Evolutionary conservation across 2,888 invertebrate species (phyloP).

Genomic region (Tubulanus polymorphus): DNA sequence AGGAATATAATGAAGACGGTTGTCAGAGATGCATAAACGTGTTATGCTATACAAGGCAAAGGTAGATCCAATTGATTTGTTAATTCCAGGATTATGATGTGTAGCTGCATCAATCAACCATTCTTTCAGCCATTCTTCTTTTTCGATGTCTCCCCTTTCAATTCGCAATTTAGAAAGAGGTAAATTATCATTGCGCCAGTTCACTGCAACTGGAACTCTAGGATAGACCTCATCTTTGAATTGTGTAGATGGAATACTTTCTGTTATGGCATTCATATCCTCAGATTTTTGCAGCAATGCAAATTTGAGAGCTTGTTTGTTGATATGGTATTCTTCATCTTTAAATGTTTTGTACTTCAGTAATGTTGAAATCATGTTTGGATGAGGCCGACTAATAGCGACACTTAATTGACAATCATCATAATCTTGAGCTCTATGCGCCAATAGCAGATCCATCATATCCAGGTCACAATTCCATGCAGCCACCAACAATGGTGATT

Average conservation of each 20-base stretch:
- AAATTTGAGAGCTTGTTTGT: conserved; percentile 73
- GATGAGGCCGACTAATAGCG: conserved; percentile 71
- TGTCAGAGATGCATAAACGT: conserved; percentile 86
- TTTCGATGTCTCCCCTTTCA: conserved; percentile 66
- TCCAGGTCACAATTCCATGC: conserved; percentile 66
- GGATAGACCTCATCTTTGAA: too few species aligned
- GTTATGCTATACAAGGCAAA: conserved; percentile 84
- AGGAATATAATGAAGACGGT: conserved; percentile 76
- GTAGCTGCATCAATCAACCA: conserved; percentile 83
- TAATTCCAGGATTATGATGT: conserved; percentile 74
- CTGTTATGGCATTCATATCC: conserved; percentile 18
- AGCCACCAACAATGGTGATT: conserved; percentile 62
- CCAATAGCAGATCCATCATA: conserved; percentile 72
- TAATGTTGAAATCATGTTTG: conserved; percentile 65
- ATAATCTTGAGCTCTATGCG: conserved; percentile 78
- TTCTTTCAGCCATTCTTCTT: conserved; percentile 74
- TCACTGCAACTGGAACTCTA: conserved; percentile 67
- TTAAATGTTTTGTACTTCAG: conserved; percentile 75
- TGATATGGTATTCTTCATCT: conserved; percentile 89
- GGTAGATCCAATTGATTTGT: conserved; percentile 59
- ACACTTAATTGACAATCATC: conserved; percentile 77
- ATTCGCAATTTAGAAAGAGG: too few species aligned
- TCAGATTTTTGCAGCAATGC: conserved; percentile 56
- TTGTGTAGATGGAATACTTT: conserved; percentile 22
- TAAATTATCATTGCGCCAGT: conserved; percentile 80